Conservation (phyloP, 2,888 invertebrate species). For the Suillia variegata region DNA sequence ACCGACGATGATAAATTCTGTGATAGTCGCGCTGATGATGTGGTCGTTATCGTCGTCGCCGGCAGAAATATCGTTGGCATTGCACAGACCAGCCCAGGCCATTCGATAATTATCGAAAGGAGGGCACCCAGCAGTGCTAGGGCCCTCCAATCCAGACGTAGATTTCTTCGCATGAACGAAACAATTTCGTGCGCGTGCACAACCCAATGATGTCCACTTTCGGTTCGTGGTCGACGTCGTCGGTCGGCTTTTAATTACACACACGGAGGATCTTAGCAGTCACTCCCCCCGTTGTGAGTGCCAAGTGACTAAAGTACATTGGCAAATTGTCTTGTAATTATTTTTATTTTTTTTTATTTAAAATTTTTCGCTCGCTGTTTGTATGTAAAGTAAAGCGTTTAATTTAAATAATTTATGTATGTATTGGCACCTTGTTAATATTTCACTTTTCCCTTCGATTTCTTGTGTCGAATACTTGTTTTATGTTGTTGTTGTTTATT, state of each 20-base stretch:
- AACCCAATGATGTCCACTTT: neutral
- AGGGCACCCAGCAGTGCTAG: constrained; percentile 63
- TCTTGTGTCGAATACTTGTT: constrained; percentile 4
- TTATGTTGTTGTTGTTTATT: constrained; percentile 5
- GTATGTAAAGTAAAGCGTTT: neutral
- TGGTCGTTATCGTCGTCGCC: constrained; percentile 12
- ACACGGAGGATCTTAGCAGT: neutral
- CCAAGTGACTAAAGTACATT: neutral
- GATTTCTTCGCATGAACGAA: constrained; percentile 60
- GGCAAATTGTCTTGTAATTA: neutral
- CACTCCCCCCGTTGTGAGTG: neutral
- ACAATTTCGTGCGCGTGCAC: constrained; percentile 3
- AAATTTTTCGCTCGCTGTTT: no score
- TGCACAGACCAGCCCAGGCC: constrained; percentile 55
- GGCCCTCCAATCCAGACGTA: constrained; percentile 60
- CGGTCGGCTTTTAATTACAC: neutral
- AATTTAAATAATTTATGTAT: constrained; percentile 1
- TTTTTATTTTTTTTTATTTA: no score
- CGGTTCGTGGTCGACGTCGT: no score
- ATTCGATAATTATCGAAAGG: constrained; percentile 58
- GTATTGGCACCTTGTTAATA: constrained; percentile 1
- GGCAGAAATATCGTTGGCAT: constrained; percentile 48
- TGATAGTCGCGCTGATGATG: constrained; percentile 2
- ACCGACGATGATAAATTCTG: neutral
- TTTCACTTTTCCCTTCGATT: neutral